A percentile compares a stretch with the other conserved stretches of the same genome.
Evolutionary conservation across 2,797 vertebrate genomes (phyloP).

Genomic region (Sibirionetta formosa): DNA sequence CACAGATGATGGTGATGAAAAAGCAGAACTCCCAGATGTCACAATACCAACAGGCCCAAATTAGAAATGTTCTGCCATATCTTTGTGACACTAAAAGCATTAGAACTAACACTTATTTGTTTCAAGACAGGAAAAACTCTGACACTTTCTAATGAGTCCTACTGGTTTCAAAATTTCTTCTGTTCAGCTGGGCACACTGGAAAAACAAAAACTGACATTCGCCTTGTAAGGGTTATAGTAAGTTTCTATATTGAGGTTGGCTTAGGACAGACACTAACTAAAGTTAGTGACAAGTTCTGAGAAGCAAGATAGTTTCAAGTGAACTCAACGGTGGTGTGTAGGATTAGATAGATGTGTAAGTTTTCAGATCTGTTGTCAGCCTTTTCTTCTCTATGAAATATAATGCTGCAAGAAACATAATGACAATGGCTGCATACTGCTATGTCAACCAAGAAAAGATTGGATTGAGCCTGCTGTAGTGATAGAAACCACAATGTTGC

Average conservation of each 20-base stretch:
- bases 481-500: background rate
- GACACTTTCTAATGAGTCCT: background rate
- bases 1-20: background rate
- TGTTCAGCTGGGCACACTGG: background rate
- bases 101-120: background rate
- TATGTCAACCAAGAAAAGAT: background rate
- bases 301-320: background rate
- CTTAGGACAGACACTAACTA: background rate
- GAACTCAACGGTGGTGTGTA: background rate
- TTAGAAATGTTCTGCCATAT: background rate
- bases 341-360: background rate
- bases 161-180: background rate
- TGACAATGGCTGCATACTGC: background rate
- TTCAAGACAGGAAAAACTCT: background rate
- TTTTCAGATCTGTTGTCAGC: background rate
- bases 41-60: background rate
- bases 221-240: background rate
- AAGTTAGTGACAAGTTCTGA: background rate
- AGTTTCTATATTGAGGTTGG: background rate
- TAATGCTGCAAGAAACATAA: rapidly evolving
- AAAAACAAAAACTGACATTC: background rate
- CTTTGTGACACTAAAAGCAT: background rate
- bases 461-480: background rate
- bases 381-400: background rate
- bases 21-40: background rate